Conservation (phyloP, 2,888 invertebrate genomes). For the Acleris holmiana region DNA sequence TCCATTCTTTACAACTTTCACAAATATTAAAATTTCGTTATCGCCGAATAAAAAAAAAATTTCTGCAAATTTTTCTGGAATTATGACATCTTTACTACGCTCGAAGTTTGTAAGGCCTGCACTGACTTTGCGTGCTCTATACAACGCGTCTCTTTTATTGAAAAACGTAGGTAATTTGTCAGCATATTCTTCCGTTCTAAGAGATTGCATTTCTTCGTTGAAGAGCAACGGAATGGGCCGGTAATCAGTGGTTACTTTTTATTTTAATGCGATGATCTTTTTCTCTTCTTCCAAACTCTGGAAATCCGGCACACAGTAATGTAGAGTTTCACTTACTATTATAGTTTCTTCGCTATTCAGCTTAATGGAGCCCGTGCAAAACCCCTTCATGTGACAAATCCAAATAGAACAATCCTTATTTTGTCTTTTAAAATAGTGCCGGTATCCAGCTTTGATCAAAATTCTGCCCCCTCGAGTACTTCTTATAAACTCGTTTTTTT, state of each 20-base stretch:
- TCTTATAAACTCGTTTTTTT: neutral
- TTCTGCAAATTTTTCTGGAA: neutral
- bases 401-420: neutral
- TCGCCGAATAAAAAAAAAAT: neutral
- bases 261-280: neutral
- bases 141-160: neutral
- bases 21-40: neutral
- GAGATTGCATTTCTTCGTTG: no score
- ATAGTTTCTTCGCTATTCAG: neutral
- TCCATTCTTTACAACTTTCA: neutral
- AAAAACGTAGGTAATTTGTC: neutral
- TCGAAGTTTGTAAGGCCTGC: neutral
- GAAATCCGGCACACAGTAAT: neutral
- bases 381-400: neutral
- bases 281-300: neutral
- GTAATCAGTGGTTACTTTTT: neutral
- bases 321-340: neutral
- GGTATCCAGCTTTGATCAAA: neutral
- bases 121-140: conserved; percentile 1
- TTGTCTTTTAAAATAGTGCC: neutral
- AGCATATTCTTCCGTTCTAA: no score
- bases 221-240: neutral
- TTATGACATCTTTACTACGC: neutral
- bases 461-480: neutral
- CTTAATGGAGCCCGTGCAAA: neutral